phyloP scores from a whole-genome alignment of 2,113 vertebrate genomes.

The Xerus inauris region DNA sequence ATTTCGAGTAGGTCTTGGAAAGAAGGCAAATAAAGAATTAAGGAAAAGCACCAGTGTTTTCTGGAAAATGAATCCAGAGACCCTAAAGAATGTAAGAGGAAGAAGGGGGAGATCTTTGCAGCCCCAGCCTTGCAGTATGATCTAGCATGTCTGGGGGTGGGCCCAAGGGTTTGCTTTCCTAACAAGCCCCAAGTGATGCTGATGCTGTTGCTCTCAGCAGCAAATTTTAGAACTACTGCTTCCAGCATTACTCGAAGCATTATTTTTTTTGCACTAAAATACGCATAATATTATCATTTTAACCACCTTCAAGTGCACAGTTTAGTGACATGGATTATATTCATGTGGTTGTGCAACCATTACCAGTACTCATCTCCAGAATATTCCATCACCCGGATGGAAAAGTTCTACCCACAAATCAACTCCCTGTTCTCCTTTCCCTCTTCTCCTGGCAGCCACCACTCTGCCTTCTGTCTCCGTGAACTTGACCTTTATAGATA shows the following conservation, averaged over 20 bases:
- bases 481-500: neutral
- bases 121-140: accelerated
- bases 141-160: too few relatives aligned
- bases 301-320: neutral
- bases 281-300: neutral
- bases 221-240: neutral
- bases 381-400: neutral
- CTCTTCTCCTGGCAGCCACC: neutral
- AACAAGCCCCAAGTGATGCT: neutral
- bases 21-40: neutral
- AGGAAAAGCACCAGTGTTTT: neutral
- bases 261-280: neutral
- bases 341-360: neutral
- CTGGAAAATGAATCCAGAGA: neutral
- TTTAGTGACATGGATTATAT: neutral
- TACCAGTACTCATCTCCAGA: neutral
- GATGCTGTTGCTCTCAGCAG: too few relatives aligned
- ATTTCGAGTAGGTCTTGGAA: neutral
- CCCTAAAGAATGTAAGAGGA: neutral
- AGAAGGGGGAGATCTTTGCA: neutral
- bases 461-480: neutral
- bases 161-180: neutral
- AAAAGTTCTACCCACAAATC: neutral
- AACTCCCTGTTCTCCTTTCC: accelerated
- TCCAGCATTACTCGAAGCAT: neutral